A percentile compares a stretch with the other conserved stretches of the same genome.
Conservation (phyloP, 1,140 invertebrate genomes). For the Drosophila funebris region DNA sequence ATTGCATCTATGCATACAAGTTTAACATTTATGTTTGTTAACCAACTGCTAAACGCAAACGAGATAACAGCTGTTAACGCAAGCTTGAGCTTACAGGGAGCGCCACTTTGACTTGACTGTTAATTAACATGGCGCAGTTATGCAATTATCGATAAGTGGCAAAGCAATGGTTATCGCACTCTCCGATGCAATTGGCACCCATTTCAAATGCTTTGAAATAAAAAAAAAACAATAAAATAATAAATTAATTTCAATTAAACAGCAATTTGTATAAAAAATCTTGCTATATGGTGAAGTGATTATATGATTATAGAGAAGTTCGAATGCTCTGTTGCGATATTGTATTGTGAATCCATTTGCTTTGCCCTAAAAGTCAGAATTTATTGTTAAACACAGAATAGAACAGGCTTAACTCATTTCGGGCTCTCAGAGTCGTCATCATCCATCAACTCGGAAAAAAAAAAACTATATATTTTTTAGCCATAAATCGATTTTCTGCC, state of each 20-base stretch:
- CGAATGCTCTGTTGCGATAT: too few relatives aligned
- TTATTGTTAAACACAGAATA: too few relatives aligned
- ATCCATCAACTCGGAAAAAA: too few relatives aligned
- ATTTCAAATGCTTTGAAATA: background rate
- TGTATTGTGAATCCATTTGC: too few relatives aligned
- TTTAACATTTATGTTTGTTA: background rate
- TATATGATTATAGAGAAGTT: too few relatives aligned
- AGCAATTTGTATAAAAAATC: too few relatives aligned
- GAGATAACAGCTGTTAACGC: slow-evolving; percentile 10
- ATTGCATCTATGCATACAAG: background rate
- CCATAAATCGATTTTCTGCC: too few relatives aligned
- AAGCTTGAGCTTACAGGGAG: background rate
- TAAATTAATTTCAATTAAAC: background rate
- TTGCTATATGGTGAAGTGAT: too few relatives aligned
- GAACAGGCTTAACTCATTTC: too few relatives aligned
- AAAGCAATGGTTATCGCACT: background rate
- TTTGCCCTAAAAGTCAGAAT: too few relatives aligned
- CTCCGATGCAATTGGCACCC: background rate
- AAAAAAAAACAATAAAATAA: background rate
- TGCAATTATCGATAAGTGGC: background rate
- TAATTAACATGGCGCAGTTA: background rate
- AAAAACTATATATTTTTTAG: too few relatives aligned
- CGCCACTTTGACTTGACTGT: background rate
- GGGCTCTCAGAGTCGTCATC: too few relatives aligned
- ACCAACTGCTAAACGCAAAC: background rate